Evolutionary conservation across 2,888 invertebrate genomes (phyloP).

Genomic region (Eumacrocentrus americanus): DNA sequence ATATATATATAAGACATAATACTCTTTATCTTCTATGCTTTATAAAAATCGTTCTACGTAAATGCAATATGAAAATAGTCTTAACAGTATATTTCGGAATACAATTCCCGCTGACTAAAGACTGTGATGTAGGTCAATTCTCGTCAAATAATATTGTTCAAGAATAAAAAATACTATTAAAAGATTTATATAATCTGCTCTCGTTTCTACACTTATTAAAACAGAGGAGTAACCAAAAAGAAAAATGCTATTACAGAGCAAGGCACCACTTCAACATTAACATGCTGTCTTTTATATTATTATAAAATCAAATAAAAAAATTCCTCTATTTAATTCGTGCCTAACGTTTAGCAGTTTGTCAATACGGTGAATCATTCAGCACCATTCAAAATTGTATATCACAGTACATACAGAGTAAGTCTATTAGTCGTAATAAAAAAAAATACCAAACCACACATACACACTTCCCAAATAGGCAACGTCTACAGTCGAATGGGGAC

Average conservation of each 20-base stretch:
- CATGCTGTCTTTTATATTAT: not conserved
- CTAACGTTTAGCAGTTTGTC: slow-evolving; percentile 1
- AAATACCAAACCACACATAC: slow-evolving; percentile 21
- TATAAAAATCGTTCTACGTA: slow-evolving; percentile 17
- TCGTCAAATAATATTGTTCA: slow-evolving; percentile 4
- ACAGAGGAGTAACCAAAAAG: not conserved
- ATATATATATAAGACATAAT: not conserved
- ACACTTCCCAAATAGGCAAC: slow-evolving; percentile 7
- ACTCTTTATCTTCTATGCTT: too few species aligned
- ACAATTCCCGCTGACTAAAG: slow-evolving; percentile 8
- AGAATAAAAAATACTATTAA: not conserved
- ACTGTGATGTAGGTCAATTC: slow-evolving; percentile 23
- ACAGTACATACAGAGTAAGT: slow-evolving; percentile 36
- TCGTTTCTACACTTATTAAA: not conserved
- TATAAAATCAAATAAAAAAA: slow-evolving; percentile 10
- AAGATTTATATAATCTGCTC: slow-evolving; percentile 4
- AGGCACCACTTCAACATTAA: not conserved
- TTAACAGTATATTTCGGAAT: slow-evolving; percentile 13
- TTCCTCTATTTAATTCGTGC: not conserved
- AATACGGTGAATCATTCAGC: slow-evolving; percentile 18
- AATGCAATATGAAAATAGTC: slow-evolving; percentile 25
- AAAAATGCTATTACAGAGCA: not conserved
- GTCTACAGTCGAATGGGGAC: not conserved
- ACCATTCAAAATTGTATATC: slow-evolving; percentile 34
- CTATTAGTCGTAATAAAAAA: slow-evolving; percentile 29